A percentile compares a stretch with the other conserved stretches of the same genome.
phyloP scores from a whole-genome alignment of 2,113 vertebrate genomes.

The Urocolius indicus region DNA sequence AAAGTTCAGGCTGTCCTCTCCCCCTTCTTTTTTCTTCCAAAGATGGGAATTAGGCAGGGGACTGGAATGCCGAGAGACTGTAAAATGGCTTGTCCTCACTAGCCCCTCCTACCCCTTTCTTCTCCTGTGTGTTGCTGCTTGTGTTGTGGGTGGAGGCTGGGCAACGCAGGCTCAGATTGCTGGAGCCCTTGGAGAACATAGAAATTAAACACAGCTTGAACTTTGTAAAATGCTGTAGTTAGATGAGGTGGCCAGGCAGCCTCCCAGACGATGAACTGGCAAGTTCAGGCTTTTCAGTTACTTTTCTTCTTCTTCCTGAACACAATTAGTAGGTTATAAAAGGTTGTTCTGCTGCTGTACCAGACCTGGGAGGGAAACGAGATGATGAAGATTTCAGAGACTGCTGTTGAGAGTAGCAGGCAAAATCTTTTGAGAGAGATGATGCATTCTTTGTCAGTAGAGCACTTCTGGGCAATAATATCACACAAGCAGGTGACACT shows the following conservation, averaged over 20 bases:
- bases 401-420: background rate
- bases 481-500: background rate
- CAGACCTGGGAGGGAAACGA: background rate
- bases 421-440: background rate
- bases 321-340: background rate
- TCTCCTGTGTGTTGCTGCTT: background rate
- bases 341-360: background rate
- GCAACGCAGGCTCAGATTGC: background rate
- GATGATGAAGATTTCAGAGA: background rate
- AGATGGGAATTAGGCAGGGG: slow-evolving; percentile 62
- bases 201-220: background rate
- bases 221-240: background rate
- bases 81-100: slow-evolving; percentile 40
- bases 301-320: background rate
- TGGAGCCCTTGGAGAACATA: background rate
- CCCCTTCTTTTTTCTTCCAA: slow-evolving; percentile 39
- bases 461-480: background rate
- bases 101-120: background rate
- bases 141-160: background rate
- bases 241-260: background rate
- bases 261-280: background rate
- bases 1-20: slow-evolving; percentile 77
- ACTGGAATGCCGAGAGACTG: slow-evolving; percentile 57
- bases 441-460: background rate
- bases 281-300: background rate